Conservation (phyloP, 2,888 invertebrate species). For the Autographa pulchrina region DNA sequence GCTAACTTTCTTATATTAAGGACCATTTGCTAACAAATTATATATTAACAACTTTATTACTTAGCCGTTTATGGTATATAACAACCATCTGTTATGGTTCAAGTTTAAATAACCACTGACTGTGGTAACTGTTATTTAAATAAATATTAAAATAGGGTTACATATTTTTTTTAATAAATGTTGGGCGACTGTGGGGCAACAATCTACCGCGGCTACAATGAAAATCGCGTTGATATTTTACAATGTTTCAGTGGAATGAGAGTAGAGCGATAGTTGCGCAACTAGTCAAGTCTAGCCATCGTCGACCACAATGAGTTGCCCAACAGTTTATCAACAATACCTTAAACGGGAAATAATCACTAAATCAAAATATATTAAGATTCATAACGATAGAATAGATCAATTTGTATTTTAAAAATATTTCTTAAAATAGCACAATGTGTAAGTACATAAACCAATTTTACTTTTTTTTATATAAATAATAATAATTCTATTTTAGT, state of each 20-base stretch:
- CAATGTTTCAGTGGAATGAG: conserved; percentile 61
- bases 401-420: conserved; percentile 69
- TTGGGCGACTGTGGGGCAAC: conserved; percentile 40
- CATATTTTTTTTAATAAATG: conserved; percentile 18
- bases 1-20: conserved; percentile 86
- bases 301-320: conserved; percentile 25
- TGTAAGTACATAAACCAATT: conserved; percentile 88
- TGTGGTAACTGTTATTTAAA: conserved; percentile 13
- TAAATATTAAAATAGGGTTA: conserved; percentile 10
- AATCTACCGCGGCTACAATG: conserved; percentile 45
- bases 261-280: conserved; percentile 41
- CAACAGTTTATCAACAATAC: conserved; percentile 38
- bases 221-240: conserved; percentile 55
- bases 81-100: conserved; percentile 8
- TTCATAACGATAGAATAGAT: conserved; percentile 75
- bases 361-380: conserved; percentile 68
- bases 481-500: conserved; percentile 69
- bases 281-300: conserved; percentile 15
- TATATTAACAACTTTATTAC: conserved; percentile 61
- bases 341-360: conserved; percentile 53
- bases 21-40: conserved; percentile 75
- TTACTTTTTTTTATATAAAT: conserved; percentile 67
- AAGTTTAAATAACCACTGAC: conserved; percentile 9
- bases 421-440: conserved; percentile 71
- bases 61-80: conserved; percentile 45